These are phyloP conservation scores for Autographa gamma DNA, from an alignment of 2,888 invertebrate species.

Conservation along the genomic window DNA sequence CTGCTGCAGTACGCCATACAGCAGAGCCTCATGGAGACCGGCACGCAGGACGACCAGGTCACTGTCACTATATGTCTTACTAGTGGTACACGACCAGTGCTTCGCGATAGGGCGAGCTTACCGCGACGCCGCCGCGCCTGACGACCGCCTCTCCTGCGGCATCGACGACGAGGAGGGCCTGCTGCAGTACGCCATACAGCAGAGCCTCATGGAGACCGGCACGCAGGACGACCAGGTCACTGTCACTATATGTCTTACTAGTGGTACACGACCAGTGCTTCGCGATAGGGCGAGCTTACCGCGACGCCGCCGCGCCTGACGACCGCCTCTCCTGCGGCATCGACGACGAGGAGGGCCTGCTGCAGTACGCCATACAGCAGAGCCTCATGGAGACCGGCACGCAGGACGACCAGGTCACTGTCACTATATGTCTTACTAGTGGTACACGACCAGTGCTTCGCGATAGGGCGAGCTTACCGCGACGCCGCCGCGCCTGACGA, in stretches of 20 bases:
- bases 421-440: too few species aligned
- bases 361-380: slow-evolving; percentile 98
- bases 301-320: slow-evolving; percentile 80
- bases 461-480: slow-evolving; percentile 77
- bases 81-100: slow-evolving; percentile 90
- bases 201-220: slow-evolving; percentile 96
- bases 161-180: slow-evolving; percentile 96
- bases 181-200: slow-evolving; percentile 98
- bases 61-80: background rate
- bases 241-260: background rate
- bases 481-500: slow-evolving; percentile 84
- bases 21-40: slow-evolving; percentile 96
- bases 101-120: slow-evolving; percentile 89
- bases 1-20: slow-evolving; percentile 98
- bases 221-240: slow-evolving; percentile 91
- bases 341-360: slow-evolving; percentile 96
- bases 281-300: slow-evolving; percentile 81
- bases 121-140: slow-evolving; percentile 80
- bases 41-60: slow-evolving; percentile 91
- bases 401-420: slow-evolving; percentile 89
- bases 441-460: slow-evolving; percentile 93
- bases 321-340: slow-evolving; percentile 89
- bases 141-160: slow-evolving; percentile 88
- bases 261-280: slow-evolving; percentile 93
- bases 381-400: slow-evolving; percentile 96